These are phyloP conservation scores for Belonocnema kinseyi DNA, from an alignment of 1,140 invertebrate species.

Conservation along the genomic window DNA sequence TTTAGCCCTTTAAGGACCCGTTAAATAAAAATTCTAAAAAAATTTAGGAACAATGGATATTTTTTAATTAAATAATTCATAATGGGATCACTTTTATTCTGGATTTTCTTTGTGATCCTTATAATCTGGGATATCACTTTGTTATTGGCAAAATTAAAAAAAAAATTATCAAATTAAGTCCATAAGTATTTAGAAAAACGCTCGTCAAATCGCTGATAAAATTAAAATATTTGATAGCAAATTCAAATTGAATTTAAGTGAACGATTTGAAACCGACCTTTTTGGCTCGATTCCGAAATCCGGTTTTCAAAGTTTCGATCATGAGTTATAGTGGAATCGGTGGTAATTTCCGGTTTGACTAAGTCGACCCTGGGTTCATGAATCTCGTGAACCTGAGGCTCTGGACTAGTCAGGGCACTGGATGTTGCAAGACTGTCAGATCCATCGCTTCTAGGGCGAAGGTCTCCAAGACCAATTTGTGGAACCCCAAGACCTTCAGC, in stretches of 20 bases:
- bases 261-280: constrained; percentile 49
- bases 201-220: no score
- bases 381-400: constrained; percentile 59
- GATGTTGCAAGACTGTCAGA: constrained; percentile 71
- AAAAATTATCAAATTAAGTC: no score
- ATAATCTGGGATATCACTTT: no score
- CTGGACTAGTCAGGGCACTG: constrained; percentile 70
- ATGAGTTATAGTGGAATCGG: neutral
- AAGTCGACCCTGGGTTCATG: constrained; percentile 53
- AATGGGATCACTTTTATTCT: no score
- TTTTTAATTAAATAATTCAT: no score
- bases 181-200: no score
- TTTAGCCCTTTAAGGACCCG: no score
- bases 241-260: neutral
- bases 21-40: no score
- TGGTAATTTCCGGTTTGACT: constrained; percentile 37
- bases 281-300: constrained; percentile 51
- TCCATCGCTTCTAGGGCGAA: constrained; percentile 67
- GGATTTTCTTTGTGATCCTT: no score
- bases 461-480: constrained; percentile 60
- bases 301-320: constrained; percentile 23
- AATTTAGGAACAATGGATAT: no score
- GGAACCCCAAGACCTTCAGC: constrained; percentile 75
- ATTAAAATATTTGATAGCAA: neutral
- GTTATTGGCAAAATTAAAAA: no score